Conservation (phyloP, 2,113 vertebrate genomes). For the Pygoscelis antarcticus region DNA sequence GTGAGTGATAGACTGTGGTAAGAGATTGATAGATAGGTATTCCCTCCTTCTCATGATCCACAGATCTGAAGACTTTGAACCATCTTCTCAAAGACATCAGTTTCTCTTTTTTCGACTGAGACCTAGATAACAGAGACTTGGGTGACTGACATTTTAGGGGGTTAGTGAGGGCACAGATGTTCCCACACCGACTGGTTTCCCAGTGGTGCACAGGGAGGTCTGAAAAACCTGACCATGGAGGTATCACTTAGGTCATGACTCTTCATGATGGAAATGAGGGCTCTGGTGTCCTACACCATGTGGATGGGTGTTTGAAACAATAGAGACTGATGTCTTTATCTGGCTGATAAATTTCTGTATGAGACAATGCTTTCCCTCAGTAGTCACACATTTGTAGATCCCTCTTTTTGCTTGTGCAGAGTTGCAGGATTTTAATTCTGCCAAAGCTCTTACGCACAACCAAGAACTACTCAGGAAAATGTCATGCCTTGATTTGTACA, state of each 20-base stretch:
- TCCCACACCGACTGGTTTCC: not conserved
- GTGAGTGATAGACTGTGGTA: not conserved
- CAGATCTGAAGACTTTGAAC: not conserved
- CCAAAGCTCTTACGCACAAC: not conserved
- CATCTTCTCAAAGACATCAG: not conserved
- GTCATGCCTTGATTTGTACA: not conserved
- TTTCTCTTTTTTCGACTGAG: not conserved
- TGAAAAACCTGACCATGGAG: not conserved
- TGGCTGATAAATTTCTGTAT: not conserved
- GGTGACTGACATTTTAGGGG: not conserved
- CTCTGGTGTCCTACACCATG: not conserved
- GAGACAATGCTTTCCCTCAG: not conserved
- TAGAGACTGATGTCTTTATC: not conserved
- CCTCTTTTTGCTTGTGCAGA: not conserved
- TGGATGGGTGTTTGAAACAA: not conserved
- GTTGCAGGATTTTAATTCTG: not conserved
- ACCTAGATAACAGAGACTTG: not conserved
- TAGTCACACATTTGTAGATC: not conserved
- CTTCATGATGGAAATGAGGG: not conserved
- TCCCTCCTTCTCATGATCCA: not conserved
- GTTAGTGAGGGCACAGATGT: not conserved
- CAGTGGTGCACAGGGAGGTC: not conserved
- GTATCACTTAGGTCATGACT: not conserved
- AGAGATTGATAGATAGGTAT: not conserved
- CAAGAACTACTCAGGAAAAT: not conserved